Evolutionary conservation across 2,888 invertebrate genomes (phyloP).

Genomic region (Lepidochrysops patricia): DNA sequence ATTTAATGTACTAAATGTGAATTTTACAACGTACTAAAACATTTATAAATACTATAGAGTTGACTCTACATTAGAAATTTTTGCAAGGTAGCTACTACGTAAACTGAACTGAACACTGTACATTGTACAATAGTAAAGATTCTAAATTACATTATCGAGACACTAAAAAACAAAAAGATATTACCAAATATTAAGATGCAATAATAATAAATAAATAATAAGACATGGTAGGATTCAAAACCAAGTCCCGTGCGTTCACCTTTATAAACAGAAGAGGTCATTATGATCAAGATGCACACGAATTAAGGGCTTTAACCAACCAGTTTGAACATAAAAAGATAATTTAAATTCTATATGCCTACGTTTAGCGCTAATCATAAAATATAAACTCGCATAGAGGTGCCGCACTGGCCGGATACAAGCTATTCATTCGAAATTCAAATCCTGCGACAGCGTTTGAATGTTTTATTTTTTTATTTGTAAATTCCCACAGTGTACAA

Average conservation of each 20-base stretch:
- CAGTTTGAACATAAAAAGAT: conserved; percentile 4
- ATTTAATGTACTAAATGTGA: too few species aligned
- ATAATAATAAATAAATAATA: too few species aligned
- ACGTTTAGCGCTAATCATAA: conserved; percentile 10
- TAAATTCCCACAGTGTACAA: not conserved
- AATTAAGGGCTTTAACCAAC: not conserved
- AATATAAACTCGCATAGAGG: not conserved
- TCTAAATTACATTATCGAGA: too few species aligned
- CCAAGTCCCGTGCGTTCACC: not conserved
- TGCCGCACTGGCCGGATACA: conserved; percentile 7
- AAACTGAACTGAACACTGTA: too few species aligned
- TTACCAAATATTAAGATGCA: not conserved
- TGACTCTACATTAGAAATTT: not conserved
- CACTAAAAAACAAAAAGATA: not conserved
- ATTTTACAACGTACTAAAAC: too few species aligned
- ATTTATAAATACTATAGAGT: not conserved
- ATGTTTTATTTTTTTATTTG: conserved; percentile 6
- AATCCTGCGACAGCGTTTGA: conserved; percentile 7
- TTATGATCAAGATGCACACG: not conserved
- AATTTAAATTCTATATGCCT: conserved; percentile 9
- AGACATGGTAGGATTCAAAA: not conserved
- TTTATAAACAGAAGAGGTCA: not conserved
- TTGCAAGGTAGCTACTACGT: too few species aligned
- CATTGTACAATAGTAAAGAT: too few species aligned
- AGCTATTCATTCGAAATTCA: conserved; percentile 9